Percentiles rank a stretch among this genome's conserved stretches.
Conservation (phyloP, 1,140 invertebrate species). For the Lepidurus arcticus region DNA sequence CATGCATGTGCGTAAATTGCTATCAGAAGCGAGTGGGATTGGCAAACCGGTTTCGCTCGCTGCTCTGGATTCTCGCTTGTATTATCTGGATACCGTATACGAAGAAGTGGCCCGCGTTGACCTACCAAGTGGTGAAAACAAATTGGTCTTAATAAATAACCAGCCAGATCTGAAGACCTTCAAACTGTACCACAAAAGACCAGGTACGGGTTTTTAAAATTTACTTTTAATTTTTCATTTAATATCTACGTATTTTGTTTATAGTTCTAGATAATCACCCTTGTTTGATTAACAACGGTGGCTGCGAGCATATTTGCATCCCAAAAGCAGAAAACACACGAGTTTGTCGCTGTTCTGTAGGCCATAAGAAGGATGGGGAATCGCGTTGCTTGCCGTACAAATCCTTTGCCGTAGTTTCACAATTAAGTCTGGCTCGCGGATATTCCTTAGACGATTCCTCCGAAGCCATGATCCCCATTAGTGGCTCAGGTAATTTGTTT, state of each 20-base stretch:
- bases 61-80: slow-evolving; percentile 74
- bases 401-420: slow-evolving; percentile 86
- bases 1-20: slow-evolving; percentile 58
- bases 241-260: slow-evolving; percentile 34
- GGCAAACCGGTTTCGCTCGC: slow-evolving; percentile 73
- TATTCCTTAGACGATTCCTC: slow-evolving; percentile 75
- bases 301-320: slow-evolving; percentile 88
- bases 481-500: slow-evolving; percentile 57
- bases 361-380: slow-evolving; percentile 72
- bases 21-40: slow-evolving; percentile 63
- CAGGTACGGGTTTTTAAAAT: slow-evolving; percentile 42
- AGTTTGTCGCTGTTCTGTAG: slow-evolving; percentile 79
- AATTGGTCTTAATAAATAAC: slow-evolving; percentile 72
- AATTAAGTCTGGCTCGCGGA: slow-evolving; percentile 77
- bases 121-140: slow-evolving; percentile 71
- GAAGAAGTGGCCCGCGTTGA: slow-evolving; percentile 85
- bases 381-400: slow-evolving; percentile 72
- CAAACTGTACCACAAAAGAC: slow-evolving; percentile 81
- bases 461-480: slow-evolving; percentile 92
- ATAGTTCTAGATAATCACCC: slow-evolving; percentile 64
- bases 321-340: slow-evolving; percentile 62
- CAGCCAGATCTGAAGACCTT: slow-evolving; percentile 80
- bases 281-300: slow-evolving; percentile 78
- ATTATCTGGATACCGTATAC: slow-evolving; percentile 80
- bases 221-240: slow-evolving; percentile 31